Evolutionary conservation across 2,113 vertebrate species (phyloP).

Genomic region (Sciurus niger): DNA sequence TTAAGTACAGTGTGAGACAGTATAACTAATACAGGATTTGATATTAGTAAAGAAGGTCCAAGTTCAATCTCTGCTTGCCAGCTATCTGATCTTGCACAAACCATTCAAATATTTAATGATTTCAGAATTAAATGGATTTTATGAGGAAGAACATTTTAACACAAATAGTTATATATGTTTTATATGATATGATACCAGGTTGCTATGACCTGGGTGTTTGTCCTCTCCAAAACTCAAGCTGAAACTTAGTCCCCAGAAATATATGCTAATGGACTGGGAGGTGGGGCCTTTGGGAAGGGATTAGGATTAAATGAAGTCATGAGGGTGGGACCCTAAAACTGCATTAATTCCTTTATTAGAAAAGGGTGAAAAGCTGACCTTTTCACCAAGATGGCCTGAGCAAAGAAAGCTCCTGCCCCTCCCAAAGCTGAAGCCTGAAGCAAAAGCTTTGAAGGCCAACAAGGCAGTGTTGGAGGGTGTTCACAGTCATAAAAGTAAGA

Average conservation of each 20-base stretch:
- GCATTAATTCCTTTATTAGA: not conserved
- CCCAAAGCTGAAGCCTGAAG: no score
- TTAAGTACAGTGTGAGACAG: not conserved
- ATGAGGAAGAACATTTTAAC: not conserved
- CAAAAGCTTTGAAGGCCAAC: no score
- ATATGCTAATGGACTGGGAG: not conserved
- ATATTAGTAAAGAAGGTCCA: conserved; percentile 26
- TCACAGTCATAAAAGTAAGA: no score
- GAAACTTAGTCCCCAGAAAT: not conserved
- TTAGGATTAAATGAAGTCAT: not conserved
- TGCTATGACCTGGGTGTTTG: not conserved
- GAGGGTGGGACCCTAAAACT: not conserved
- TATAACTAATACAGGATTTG: not conserved
- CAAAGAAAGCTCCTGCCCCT: no score
- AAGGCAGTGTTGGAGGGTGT: no score
- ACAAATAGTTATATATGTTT: conserved; percentile 20
- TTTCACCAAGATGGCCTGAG: no score
- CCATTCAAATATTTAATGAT: conserved; percentile 41
- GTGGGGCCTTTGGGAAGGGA: not conserved
- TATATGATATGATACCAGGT: not conserved
- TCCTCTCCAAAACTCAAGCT: not conserved
- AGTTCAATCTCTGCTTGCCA: conserved; percentile 15
- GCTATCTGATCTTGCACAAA: conserved; percentile 16
- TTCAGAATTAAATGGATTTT: conserved; percentile 43
- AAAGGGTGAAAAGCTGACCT: not conserved